These are phyloP conservation scores for Muscicapa comitata DNA, from an alignment of 2,797 vertebrate genomes.

Conservation along the genomic window DNA sequence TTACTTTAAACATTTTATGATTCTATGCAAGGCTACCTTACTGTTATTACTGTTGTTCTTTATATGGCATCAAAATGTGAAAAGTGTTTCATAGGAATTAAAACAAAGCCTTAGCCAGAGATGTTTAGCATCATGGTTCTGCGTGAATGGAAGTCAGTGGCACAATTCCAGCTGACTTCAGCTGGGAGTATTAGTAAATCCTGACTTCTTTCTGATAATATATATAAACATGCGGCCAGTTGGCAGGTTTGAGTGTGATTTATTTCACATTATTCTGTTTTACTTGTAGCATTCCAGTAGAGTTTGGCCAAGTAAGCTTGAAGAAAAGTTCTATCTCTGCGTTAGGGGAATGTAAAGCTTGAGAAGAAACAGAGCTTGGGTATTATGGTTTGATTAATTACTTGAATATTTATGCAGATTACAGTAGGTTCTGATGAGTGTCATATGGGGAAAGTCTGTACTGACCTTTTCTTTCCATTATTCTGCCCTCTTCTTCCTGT, in stretches of 20 bases:
- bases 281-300: background rate
- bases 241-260: background rate
- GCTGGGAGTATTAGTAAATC: background rate
- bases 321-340: background rate
- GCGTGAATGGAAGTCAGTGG: background rate
- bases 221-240: background rate
- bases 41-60: background rate
- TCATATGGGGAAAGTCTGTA: background rate
- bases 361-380: background rate
- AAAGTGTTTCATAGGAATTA: background rate
- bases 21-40: background rate
- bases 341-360: background rate
- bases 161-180: background rate
- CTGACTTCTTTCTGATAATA: background rate
- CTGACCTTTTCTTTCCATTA: background rate
- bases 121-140: background rate
- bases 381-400: background rate
- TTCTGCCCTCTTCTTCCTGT: background rate
- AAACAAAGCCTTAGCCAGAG: background rate
- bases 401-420: background rate
- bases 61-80: background rate
- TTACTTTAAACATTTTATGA: background rate
- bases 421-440: background rate
- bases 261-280: background rate
- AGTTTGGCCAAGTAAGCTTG: background rate